Evolutionary conservation across 2,888 invertebrate species (phyloP).

Genomic region (Pteria penguin): DNA sequence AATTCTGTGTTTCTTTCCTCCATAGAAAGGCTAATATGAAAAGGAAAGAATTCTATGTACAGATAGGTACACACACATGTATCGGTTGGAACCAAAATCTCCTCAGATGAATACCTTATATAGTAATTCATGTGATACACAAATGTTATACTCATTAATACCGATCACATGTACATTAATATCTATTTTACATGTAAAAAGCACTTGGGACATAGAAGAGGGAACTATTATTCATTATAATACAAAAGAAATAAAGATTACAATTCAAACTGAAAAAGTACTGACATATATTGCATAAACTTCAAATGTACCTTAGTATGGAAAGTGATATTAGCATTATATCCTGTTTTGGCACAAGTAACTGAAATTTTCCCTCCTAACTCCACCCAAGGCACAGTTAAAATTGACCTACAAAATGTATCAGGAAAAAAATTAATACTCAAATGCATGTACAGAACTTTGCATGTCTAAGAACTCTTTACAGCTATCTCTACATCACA

Average conservation of each 20-base stretch:
- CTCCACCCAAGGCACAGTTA: slow-evolving; percentile 99
- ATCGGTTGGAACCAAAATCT: no score
- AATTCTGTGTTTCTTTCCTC: slow-evolving; percentile 95
- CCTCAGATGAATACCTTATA: not conserved
- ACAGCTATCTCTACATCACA: not conserved
- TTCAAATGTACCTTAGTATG: slow-evolving; percentile 89
- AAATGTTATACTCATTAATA: no score
- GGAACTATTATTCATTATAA: no score
- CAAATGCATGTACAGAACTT: no score
- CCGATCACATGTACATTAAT: not conserved
- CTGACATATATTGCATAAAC: no score
- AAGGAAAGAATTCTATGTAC: no score
- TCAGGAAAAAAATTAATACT: not conserved
- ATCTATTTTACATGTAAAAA: no score
- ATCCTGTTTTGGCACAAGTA: slow-evolving; percentile 95
- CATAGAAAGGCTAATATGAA: slow-evolving; percentile 89
- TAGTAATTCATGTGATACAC: not conserved
- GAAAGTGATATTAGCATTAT: slow-evolving; percentile 95
- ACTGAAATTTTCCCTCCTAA: slow-evolving; percentile 95
- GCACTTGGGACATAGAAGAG: no score
- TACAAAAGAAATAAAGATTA: no score
- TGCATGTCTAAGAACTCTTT: not conserved
- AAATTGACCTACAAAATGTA: slow-evolving; percentile 87
- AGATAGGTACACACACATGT: no score
- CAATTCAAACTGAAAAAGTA: no score